phyloP scores from a whole-genome alignment of 2,797 vertebrate genomes.

The Numenius phaeopus region DNA sequence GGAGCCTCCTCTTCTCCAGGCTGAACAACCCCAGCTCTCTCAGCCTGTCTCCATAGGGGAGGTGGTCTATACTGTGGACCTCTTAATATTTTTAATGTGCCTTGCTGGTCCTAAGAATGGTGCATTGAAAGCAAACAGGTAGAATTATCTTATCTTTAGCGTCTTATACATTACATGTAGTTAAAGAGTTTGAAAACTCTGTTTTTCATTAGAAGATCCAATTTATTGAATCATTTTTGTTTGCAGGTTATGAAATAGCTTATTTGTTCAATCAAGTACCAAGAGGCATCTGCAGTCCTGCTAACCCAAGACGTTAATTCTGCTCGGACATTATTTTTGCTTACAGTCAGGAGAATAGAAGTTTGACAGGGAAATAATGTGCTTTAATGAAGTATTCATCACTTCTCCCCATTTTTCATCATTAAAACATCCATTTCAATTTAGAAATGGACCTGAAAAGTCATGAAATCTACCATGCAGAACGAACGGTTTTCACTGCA shows the following conservation, averaged over 20 bases:
- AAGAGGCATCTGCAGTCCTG: slow-evolving; percentile 23
- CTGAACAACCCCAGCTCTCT: too few species aligned
- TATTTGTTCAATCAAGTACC: slow-evolving; percentile 29
- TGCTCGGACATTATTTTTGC: slow-evolving; percentile 48
- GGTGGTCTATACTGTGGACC: background rate
- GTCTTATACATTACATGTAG: background rate
- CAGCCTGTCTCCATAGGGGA: too few species aligned
- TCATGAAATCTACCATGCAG: slow-evolving; percentile 61
- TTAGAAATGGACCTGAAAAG: slow-evolving; percentile 65
- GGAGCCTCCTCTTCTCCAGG: too few species aligned
- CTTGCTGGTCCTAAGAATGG: background rate
- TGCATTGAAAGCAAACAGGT: background rate
- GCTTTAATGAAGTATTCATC: slow-evolving; percentile 67
- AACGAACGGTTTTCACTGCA: slow-evolving; percentile 69
- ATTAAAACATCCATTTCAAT: slow-evolving; percentile 70
- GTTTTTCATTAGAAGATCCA: slow-evolving; percentile 32
- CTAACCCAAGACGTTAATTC: slow-evolving; percentile 17
- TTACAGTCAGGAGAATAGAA: slow-evolving; percentile 46
- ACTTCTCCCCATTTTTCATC: slow-evolving; percentile 50
- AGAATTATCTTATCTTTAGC: background rate
- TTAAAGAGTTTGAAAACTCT: background rate
- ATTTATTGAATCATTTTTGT: slow-evolving; percentile 26
- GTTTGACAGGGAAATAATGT: slow-evolving; percentile 51
- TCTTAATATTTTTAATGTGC: background rate
- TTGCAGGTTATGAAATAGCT: slow-evolving; percentile 37